Base-by-base conservation (phyloP, 2,888 invertebrate genomes). In the Reticulitermes lucifugus region DNA sequence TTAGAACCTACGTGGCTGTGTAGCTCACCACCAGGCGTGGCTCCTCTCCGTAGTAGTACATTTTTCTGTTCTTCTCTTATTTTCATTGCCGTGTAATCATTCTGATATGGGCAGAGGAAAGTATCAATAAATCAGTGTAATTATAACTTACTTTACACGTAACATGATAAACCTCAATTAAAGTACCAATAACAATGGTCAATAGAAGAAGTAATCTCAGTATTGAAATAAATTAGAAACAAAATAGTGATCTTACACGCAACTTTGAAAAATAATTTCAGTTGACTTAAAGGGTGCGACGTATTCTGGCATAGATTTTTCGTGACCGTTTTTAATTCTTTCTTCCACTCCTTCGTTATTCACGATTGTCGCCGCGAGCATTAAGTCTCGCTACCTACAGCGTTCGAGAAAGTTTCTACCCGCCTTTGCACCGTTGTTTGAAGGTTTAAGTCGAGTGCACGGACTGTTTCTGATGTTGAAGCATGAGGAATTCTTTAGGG, bases 1-100 rank as follows among this genome's bases (percentile, higher is more conserved):
- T 59, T 77, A 77, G 46, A 46, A 77, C 51, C 21, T 77, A 46
- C 46, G 46, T 77, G 77, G 51, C 77, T 3, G 77, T 65, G 73
- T 35, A 73, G 2, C 35, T 43, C 41, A 43, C 43, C 14, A 77
- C 41, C 2, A 46, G 46, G 43, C 77, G 77, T 77, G 77, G 43
- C 41, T 65, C 4, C 65, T 65, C 21, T 35, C 75, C 41, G 41
- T 75, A 75, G 41, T 73, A 73, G 25, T 29, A 29, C 73, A 18
- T 29, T 25, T 14, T 35, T 41, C 29, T 9, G 18, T 73, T 73
- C 73, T 41, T 29, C 21, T 60, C 60, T 1, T 60, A 6, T 51
- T 51, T 51, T 77, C 77, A 77, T 46, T 46, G 77, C 4, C 77
- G 51, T 77, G 25, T 18, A 43, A 46, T 14, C 22, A 46, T 46